These are phyloP conservation scores for Steinernema hermaphroditum DNA, from an alignment of 2,888 invertebrate species.

Conservation along the genomic window DNA sequence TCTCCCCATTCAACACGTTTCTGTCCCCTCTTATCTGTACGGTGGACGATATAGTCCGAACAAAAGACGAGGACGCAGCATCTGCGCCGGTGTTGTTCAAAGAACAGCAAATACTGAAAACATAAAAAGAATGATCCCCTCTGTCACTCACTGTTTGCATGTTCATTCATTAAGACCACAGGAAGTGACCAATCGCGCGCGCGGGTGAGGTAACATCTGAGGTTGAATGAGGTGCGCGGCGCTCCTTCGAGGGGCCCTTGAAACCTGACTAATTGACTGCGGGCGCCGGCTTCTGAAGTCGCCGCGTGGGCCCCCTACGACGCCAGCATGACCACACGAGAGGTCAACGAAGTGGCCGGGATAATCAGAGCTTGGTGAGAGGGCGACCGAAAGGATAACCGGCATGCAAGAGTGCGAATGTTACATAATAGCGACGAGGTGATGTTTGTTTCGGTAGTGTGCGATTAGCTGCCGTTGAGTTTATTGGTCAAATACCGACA, in stretches of 20 bases:
- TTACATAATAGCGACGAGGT: constrained; percentile 16
- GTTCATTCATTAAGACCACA: constrained; percentile 1
- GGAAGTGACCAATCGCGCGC: constrained; percentile 5
- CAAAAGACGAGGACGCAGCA: not conserved
- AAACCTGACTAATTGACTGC: constrained; percentile 16
- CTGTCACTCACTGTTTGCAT: constrained; percentile 6
- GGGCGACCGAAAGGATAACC: constrained; percentile 19
- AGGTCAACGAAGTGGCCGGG: constrained; percentile 28
- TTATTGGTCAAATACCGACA: not conserved
- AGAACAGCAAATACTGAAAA: constrained; percentile 1
- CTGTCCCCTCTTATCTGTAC: no score
- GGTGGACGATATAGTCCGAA: no score
- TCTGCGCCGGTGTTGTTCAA: constrained; percentile 10
- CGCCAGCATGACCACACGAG: not conserved
- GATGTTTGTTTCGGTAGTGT: constrained; percentile 4
- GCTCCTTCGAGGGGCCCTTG: not conserved
- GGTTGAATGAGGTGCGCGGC: constrained; percentile 23
- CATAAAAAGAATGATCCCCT: constrained; percentile 25
- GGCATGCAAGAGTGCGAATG: constrained; percentile 15
- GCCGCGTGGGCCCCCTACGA: constrained; percentile 13
- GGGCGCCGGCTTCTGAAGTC: constrained; percentile 17
- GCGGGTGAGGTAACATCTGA: constrained; percentile 22
- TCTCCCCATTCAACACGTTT: no score
- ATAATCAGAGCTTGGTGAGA: constrained; percentile 27
- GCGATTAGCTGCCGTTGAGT: constrained; percentile 1